Conservation (phyloP, 2,113 vertebrate species). For the Vombatus ursinus region DNA sequence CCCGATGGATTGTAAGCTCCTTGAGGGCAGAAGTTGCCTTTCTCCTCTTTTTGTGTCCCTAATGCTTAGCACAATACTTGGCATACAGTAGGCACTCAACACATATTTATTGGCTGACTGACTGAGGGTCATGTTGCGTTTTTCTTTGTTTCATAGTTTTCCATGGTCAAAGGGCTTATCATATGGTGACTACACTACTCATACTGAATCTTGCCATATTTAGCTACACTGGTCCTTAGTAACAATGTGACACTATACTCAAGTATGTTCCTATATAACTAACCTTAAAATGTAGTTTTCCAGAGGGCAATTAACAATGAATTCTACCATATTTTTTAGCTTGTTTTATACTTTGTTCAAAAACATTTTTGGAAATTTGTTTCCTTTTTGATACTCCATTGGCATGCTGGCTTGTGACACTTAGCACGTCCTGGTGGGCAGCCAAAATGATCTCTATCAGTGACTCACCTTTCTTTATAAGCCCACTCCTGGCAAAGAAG, state of each 20-base stretch:
- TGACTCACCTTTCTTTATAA: conserved; percentile 56
- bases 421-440: conserved; percentile 40
- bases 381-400: conserved; percentile 37
- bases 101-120: not conserved
- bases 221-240: not conserved
- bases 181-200: not conserved
- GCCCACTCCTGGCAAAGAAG: conserved; percentile 50
- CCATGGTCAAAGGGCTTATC: not conserved
- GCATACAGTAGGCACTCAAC: not conserved
- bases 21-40: not conserved
- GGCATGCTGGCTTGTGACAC: conserved; percentile 8
- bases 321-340: not conserved
- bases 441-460: conserved; percentile 26
- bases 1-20: not conserved
- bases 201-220: not conserved
- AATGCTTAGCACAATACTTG: not conserved
- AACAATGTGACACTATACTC: not conserved
- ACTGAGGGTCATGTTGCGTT: not conserved
- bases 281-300: not conserved
- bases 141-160: not conserved
- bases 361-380: conserved; percentile 36
- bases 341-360: conserved; percentile 3
- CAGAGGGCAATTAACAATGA: not conserved
- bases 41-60: not conserved
- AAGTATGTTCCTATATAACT: not conserved